Evolutionary conservation across 2,888 invertebrate species (phyloP).

Genomic region (Rosalia funebris): DNA sequence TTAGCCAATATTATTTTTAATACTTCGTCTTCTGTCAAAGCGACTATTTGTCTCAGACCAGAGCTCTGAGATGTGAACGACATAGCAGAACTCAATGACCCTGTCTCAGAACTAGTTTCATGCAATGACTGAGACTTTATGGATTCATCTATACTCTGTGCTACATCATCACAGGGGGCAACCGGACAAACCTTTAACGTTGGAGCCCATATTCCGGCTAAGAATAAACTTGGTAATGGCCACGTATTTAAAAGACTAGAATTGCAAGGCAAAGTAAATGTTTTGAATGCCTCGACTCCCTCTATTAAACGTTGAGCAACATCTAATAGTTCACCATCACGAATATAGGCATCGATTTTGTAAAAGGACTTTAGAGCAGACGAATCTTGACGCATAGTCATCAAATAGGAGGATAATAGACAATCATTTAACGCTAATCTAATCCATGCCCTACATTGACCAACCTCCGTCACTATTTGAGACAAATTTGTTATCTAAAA

Average conservation of each 20-base stretch:
- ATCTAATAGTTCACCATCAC: slow-evolving; percentile 84
- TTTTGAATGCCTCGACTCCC: slow-evolving; percentile 78
- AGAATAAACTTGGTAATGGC: slow-evolving; percentile 83
- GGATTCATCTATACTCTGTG: slow-evolving; percentile 64
- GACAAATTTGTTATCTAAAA: slow-evolving; percentile 75
- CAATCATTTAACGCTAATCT: slow-evolving; percentile 89
- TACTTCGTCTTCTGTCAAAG: slow-evolving; percentile 77
- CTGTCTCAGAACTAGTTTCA: slow-evolving; percentile 57
- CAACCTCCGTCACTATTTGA: slow-evolving; percentile 89
- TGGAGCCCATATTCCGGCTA: slow-evolving; percentile 88
- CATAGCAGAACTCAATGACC: slow-evolving; percentile 60
- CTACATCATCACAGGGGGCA: slow-evolving; percentile 81
- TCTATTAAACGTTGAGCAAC: slow-evolving; percentile 80
- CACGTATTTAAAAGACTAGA: slow-evolving; percentile 90
- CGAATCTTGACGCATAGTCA: slow-evolving; percentile 81
- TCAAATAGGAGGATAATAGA: slow-evolving; percentile 85
- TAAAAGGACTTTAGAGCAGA: slow-evolving; percentile 85
- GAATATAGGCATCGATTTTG: slow-evolving; percentile 80
- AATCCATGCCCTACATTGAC: slow-evolving; percentile 92
- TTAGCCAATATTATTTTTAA: slow-evolving; percentile 74
- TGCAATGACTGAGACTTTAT: slow-evolving; percentile 35
- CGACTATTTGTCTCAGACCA: slow-evolving; percentile 66
- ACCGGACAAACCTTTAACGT: slow-evolving; percentile 80
- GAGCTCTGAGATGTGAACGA: slow-evolving; percentile 64
- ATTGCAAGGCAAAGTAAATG: slow-evolving; percentile 81